These are phyloP conservation scores for Pristionchus exspectatus DNA, from an alignment of 2,888 invertebrate genomes.

Conservation along the genomic window DNA sequence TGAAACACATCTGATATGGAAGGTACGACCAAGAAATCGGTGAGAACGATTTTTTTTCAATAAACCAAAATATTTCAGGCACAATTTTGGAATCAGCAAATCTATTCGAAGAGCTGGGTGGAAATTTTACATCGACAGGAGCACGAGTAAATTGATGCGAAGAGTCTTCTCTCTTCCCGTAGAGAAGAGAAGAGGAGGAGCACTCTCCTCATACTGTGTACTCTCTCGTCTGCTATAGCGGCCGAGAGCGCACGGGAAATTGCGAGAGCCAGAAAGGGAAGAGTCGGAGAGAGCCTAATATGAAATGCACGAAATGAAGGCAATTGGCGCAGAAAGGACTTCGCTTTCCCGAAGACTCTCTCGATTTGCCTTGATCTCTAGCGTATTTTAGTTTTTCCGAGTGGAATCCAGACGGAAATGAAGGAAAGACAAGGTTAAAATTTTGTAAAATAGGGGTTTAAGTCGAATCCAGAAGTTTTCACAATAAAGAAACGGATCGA, in stretches of 20 bases:
- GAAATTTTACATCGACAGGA: background rate
- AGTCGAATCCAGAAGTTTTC: too few species aligned
- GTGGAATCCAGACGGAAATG: background rate
- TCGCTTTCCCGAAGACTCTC: background rate
- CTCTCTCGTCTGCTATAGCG: background rate
- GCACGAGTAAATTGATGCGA: background rate
- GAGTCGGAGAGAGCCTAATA: slow-evolving; percentile 8
- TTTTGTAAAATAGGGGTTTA: background rate
- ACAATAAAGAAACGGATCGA: background rate
- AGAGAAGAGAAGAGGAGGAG: background rate
- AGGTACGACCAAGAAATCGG: too few species aligned
- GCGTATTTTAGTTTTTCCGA: background rate
- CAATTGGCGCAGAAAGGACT: slow-evolving; percentile 36
- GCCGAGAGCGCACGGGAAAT: background rate
- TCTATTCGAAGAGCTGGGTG: background rate
- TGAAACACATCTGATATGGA: too few species aligned
- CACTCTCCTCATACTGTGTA: background rate
- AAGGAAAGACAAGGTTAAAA: background rate
- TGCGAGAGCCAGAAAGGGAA: background rate
- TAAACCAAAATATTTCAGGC: too few species aligned
- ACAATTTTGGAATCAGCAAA: background rate
- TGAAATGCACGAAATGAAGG: slow-evolving; percentile 49
- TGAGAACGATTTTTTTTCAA: too few species aligned
- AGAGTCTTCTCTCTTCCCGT: background rate
- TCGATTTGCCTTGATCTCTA: background rate